These are phyloP conservation scores for Hemicentrotus pulcherrimus DNA, from an alignment of 35 echinoderm and acorn worm genomes.

Conservation along the genomic window DNA sequence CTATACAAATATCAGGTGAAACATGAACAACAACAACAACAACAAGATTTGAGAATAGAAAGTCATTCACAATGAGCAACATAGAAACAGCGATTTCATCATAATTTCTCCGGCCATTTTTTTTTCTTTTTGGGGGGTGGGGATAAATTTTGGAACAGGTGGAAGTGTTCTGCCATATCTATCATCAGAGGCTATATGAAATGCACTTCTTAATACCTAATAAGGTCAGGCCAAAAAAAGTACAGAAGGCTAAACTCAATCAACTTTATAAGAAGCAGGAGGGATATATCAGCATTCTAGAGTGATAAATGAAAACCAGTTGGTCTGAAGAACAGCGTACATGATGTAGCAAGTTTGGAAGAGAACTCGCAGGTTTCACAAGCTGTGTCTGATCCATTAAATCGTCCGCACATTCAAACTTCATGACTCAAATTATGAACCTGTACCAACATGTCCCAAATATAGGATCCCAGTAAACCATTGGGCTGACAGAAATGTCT, in stretches of 20 bases:
- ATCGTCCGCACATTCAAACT: neutral
- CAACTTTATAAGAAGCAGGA: neutral
- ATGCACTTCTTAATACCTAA: neutral
- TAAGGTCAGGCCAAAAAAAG: neutral
- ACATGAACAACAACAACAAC: neutral
- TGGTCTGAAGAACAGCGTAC: neutral
- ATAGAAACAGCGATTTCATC: neutral
- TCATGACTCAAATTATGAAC: neutral
- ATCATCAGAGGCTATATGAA: neutral
- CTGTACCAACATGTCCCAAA: neutral
- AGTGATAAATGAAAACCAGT: slow-evolving; percentile 18
- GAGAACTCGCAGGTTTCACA: neutral
- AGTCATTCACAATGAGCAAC: neutral
- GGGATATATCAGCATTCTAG: neutral
- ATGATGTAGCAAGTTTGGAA: neutral
- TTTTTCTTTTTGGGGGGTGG: neutral
- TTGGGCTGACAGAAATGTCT: no score
- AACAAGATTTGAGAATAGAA: neutral
- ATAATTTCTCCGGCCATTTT: neutral
- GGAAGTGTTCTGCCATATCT: neutral
- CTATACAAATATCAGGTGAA: neutral
- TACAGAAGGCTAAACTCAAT: slow-evolving; percentile 1
- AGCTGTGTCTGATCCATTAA: neutral
- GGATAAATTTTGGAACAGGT: neutral
- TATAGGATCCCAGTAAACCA: neutral